Evolutionary conservation across 2,888 invertebrate genomes (phyloP).

Genomic region (Plusia festucae): DNA sequence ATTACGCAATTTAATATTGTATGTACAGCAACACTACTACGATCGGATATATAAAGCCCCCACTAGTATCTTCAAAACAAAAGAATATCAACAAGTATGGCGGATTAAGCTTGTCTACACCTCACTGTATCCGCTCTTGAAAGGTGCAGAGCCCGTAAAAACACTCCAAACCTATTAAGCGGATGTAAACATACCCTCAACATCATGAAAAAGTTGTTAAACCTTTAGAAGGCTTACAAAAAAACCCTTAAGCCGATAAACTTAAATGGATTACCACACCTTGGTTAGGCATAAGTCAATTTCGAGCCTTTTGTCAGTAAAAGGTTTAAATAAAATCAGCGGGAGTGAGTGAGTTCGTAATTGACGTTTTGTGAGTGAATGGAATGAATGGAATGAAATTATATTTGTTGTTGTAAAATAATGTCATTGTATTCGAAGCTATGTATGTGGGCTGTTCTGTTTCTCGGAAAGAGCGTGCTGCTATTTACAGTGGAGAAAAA

Average conservation of each 20-base stretch:
- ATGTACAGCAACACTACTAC: too few relatives aligned
- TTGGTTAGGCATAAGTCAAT: slow-evolving; percentile 68
- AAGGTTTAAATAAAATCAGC: slow-evolving; percentile 72
- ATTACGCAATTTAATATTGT: too few relatives aligned
- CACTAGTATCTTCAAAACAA: neutral
- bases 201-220: slow-evolving; percentile 11
- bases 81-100: neutral
- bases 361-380: slow-evolving; percentile 54
- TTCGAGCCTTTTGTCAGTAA: slow-evolving; percentile 76
- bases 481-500: neutral
- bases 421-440: slow-evolving; percentile 33
- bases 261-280: slow-evolving; percentile 72
- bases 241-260: slow-evolving; percentile 60
- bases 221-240: slow-evolving; percentile 17
- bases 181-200: slow-evolving; percentile 17
- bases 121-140: neutral
- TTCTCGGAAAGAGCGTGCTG: slow-evolving; percentile 30
- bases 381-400: slow-evolving; percentile 58
- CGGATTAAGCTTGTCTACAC: neutral
- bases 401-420: slow-evolving; percentile 66
- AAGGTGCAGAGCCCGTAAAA: neutral
- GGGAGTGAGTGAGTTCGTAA: slow-evolving; percentile 68
- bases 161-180: slow-evolving; percentile 17
- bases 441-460: slow-evolving; percentile 46
- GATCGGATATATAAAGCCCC: neutral